Base-by-base conservation (phyloP, 1,140 invertebrate species). In the Dryas iulia region DNA sequence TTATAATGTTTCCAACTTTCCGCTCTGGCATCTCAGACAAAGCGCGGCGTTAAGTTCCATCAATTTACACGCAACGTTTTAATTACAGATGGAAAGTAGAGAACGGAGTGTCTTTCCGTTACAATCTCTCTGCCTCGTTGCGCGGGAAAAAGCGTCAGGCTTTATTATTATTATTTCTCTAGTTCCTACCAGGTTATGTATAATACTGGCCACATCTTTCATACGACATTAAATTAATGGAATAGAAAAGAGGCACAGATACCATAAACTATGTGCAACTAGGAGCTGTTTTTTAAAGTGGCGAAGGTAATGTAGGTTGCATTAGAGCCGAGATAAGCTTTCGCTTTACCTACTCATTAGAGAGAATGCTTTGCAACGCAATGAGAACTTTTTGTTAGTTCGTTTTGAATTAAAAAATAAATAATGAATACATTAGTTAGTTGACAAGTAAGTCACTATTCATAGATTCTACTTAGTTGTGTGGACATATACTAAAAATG, bases 271-370 rank as follows among this genome's bases (percentile, higher is more conserved):
- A 30, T 11, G 3, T 18, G 33, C 0, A 24, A 8, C 24, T 52
- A 28, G 25, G 18, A 14, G 25, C 21, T 61, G 25, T 53, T 52
- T 52, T 61, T 47, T 61, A 61, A 61, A 61, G 59, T 52, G 26
- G 35, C 14, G 33, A 14, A 52, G 59, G 39, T 61, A 61, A 61
- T 61, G 35, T 61, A 61, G 59, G 59, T 61, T 61, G 52, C 39
- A 52, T 61, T 61, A 61, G 59, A 61, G 25, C 39, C 18, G 54
- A 66, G 30, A 59, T 58, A 59, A 58, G 64, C 54, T 47, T n/a
- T 66, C 35, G 64, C 35, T 57, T 66, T 58, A 59, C 54, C 62
- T 66, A 66, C 56, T 66, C 64, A 66, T 66, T 66, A 66, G 54
- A 59, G 64, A 28, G 64, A 66, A 59, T 35, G 35, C 33, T 59